These are phyloP conservation scores for Mico argentatus DNA, from an alignment of 2,797 vertebrate species.

Conservation along the genomic window DNA sequence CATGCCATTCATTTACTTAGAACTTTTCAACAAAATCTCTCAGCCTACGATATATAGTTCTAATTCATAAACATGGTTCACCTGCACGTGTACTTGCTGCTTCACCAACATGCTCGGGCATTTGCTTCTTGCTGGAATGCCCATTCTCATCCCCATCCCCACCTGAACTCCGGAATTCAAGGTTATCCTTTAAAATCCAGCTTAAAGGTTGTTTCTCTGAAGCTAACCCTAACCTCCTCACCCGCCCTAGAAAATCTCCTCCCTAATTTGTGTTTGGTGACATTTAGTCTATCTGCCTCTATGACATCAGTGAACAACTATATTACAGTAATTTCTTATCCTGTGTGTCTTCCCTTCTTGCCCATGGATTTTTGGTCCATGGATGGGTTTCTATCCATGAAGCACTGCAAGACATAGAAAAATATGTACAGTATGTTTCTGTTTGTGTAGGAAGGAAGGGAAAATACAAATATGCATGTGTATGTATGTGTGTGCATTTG, in stretches of 20 bases:
- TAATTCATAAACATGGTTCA: not conserved
- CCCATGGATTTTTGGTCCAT: not conserved
- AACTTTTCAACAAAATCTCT: not conserved
- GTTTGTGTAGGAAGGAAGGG: not conserved
- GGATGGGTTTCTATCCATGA: not conserved
- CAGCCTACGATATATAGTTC: not conserved
- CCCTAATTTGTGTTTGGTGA: not conserved
- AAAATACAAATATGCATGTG: not conserved
- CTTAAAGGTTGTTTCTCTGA: not conserved
- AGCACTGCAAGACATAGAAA: not conserved
- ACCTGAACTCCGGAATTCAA: not conserved
- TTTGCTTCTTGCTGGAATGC: not conserved
- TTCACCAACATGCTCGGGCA: not conserved
- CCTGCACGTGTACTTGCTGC: not conserved
- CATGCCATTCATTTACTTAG: not conserved
- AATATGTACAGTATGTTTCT: not conserved
- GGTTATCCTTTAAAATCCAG: not conserved
- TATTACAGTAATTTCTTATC: not conserved
- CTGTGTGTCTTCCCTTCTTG: not conserved
- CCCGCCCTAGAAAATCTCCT: not conserved
- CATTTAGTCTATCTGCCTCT: not conserved
- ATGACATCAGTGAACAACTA: not conserved
- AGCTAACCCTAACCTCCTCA: not conserved
- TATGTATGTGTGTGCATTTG: not conserved
- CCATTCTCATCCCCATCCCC: not conserved